A percentile compares a stretch with the other conserved stretches of the same genome.
Evolutionary conservation across 2,888 invertebrate genomes (phyloP).

Genomic region (Diadegma fenestrale): DNA sequence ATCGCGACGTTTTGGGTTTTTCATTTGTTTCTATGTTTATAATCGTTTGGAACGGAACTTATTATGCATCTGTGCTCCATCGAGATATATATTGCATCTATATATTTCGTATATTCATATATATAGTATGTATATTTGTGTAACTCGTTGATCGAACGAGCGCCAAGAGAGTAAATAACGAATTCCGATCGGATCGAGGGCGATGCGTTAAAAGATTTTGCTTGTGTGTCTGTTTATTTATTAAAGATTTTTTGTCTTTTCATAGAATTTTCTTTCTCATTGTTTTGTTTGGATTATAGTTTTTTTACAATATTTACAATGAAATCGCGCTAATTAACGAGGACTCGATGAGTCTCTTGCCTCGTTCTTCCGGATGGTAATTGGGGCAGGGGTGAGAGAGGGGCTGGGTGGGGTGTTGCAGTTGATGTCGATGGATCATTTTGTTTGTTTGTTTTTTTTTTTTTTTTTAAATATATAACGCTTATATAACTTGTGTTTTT

Average conservation of each 20-base stretch:
- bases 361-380: slow-evolving; percentile 34
- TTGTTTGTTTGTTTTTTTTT: slow-evolving; percentile 15
- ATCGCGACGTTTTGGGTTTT: slow-evolving; percentile 26
- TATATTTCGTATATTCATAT: slow-evolving; percentile 20
- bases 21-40: slow-evolving; percentile 25
- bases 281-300: slow-evolving; percentile 8
- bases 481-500: slow-evolving; percentile 16
- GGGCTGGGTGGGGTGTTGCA: slow-evolving; percentile 30
- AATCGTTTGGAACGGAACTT: slow-evolving; percentile 47
- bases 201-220: slow-evolving; percentile 33
- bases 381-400: slow-evolving; percentile 1
- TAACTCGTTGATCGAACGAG: slow-evolving; percentile 53
- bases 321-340: slow-evolving; percentile 38
- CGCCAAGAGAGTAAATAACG: slow-evolving; percentile 53
- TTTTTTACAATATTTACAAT: slow-evolving; percentile 66
- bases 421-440: slow-evolving; percentile 49
- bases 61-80: slow-evolving; percentile 43
- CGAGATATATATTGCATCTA: slow-evolving; percentile 35
- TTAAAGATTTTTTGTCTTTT: background rate
- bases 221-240: background rate
- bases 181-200: slow-evolving; percentile 35
- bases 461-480: slow-evolving; percentile 12
- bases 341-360: slow-evolving; percentile 30
- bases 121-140: slow-evolving; percentile 4
- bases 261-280: slow-evolving; percentile 4